Conservation (phyloP, 2,113 vertebrate genomes). For the Myotis brandtii region DNA sequence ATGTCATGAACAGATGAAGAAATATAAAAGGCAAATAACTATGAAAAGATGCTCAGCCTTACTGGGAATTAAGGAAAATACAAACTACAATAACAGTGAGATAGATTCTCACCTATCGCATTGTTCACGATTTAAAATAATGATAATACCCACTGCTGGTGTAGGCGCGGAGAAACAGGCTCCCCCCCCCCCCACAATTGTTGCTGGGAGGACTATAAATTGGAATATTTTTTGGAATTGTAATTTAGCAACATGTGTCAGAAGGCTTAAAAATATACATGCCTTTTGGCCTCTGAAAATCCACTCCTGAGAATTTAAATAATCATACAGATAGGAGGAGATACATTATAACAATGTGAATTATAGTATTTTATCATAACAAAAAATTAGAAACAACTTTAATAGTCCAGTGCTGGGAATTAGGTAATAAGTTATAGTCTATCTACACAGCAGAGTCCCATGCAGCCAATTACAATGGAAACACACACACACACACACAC, state of each 20-base stretch:
- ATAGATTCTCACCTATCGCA: slow-evolving; percentile 45
- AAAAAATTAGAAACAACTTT: slow-evolving; percentile 58
- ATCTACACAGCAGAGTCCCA: not conserved
- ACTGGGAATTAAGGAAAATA: slow-evolving; percentile 75
- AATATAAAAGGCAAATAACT: slow-evolving; percentile 72
- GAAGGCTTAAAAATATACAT: slow-evolving; percentile 44
- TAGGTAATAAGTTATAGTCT: not conserved
- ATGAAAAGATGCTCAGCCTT: slow-evolving; percentile 63
- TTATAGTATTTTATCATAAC: slow-evolving; percentile 55
- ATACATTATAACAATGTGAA: not conserved
- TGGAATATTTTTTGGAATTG: slow-evolving; percentile 29
- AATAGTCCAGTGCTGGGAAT: slow-evolving; percentile 32
- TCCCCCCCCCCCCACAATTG: not conserved
- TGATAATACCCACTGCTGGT: not conserved
- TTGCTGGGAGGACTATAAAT: not conserved
- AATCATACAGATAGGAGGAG: slow-evolving; percentile 4
- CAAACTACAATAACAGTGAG: slow-evolving; percentile 54
- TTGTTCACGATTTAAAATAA: slow-evolving; percentile 64
- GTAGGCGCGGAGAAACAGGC: not conserved
- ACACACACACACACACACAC: not conserved
- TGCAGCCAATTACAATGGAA: not conserved
- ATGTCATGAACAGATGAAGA: slow-evolving; percentile 68
- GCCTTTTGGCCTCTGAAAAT: slow-evolving; percentile 64
- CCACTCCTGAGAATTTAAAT: slow-evolving; percentile 56
- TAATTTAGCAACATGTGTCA: slow-evolving; percentile 50